Evolutionary conservation across 2,888 invertebrate genomes (phyloP), one percentile per base, ranked within the genome.

Genomic region (Fissipunctia ypsillon): DNA sequence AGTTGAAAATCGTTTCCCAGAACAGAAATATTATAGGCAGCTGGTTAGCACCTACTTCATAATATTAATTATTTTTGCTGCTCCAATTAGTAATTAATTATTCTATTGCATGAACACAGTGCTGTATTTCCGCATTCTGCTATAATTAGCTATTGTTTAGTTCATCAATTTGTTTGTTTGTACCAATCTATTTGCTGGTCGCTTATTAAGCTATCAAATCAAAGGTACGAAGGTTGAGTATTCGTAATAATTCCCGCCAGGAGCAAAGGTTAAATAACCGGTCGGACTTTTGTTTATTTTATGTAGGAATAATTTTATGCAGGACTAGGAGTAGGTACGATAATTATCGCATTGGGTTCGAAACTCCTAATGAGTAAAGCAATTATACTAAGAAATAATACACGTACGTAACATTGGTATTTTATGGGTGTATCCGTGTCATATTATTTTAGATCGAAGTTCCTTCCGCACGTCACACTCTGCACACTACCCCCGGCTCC

Each of bases 41-140:
- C n/a, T n/a, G n/a, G n/a, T n/a, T n/a, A n/a, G n/a, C n/a, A n/a
- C n/a, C n/a, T n/a, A 43, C 19, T n/a, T 43, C n/a, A n/a, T n/a
- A 16, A 31, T 31, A 19, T 25, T 28, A 35, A 45, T 35, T 25
- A 43, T 14, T 28, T 54, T 48, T 65, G 16, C 12, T 28, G 28
- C 16, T n/a, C 12, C 38, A 50, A 78, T 35, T 57, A 78, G 41
- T 41, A 6, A 60, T 48, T 31, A 78, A 54, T 45, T 9, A 59
- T 50, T 76, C 1, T 35, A 35, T 57, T 64, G 52, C 43, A 66
- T 52, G 38, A 61, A 16, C 25, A 48, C 16, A 50, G 45, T 63
- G 25, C n/a, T 50, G 14, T 76, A 56, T 69, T 50, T 71, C 75
- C 83, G 83, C 83, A 82, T 82, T 75, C 79, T 54, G 2, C 19